Base-by-base conservation (phyloP, 2,888 invertebrate species). In the Yponomeuta evonymella region DNA sequence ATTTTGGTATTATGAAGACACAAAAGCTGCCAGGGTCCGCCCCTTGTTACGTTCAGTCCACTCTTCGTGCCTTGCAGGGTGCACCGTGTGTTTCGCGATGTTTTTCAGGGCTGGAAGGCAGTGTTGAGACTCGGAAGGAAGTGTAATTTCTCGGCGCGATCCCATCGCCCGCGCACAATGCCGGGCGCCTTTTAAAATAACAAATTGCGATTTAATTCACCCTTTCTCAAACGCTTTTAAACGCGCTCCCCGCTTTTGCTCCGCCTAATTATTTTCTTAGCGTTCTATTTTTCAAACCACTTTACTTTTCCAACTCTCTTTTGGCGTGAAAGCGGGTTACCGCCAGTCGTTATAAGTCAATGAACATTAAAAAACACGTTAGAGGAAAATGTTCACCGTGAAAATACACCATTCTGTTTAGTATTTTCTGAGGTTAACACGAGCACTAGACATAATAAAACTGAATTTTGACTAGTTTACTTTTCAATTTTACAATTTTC, bases 71-170 rank as follows among this genome's bases (percentile, higher is more conserved):
- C 51, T 58, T 15, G 1, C 51, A 58, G 51, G 15, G 51, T 15
- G 15, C 51, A 12, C 11, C 2, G 12, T 51, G 51, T 51, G 15
- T 58, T 58, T 58, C 12, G 15, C 51, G 5, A 15, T 15, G 51
- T 15, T 15, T 15, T 15, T 15, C 51, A 10, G 15, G 15, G 15
- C 15, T 58, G 51, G 51, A 58, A 58, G 51, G 51, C 15, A 67
- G 36, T 43, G 68, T 68, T 68, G 68, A 68, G 68, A 30, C 11
- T 58, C 68, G 82, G 82, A 82, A 82, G 82, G 82, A 82, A 82
- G 79, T 79, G 79, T 82, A 82, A 82, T 82, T 81, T 79, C 81
- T 79, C 76, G 43, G 43, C 10, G 23, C 23, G 48, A 48, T 48
- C 23, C 23, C 43, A 67, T 67, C 67, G 48, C 43, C 15, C 15